Evolutionary conservation across 2,888 invertebrate species (phyloP), one percentile per base, ranked within the genome.

Genomic region (Spicauda simplicius): DNA sequence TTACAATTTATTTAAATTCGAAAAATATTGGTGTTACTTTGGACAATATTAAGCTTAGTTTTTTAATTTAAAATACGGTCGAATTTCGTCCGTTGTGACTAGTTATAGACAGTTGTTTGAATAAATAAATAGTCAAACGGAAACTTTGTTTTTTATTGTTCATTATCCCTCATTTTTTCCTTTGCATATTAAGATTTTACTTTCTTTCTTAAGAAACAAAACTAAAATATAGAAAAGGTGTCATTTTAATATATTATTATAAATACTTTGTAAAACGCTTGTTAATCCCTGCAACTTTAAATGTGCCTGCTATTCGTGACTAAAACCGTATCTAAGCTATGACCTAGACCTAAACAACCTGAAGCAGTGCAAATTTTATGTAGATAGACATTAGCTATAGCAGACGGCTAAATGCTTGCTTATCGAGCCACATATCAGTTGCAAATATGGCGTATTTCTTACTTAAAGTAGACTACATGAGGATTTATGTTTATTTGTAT

Each of bases 341-440:
- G 59, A 59, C 59, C 59, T 48, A 58, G 45, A 58, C 57, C 45
- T 45, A n/a, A 45, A 45, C n/a, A 19, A 58, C 57, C 45, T 45
- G 45, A 45, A 45, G 45, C 45, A 45, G 45, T 45, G 45, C 45
- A 45, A 45, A 45, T 45, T 45, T 45, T 45, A 45, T 45, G 48
- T 59, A 59, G 58, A 59, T 59, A 59, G 25, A 59, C 25, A 48
- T 59, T 16, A 59, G 45, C 20, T 45, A 45, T 25, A 45, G 25
- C 25, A 58, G 45, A 25, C 56, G 56, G 37, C 33, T 58, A 18
- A 48, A 58, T 14, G 57, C 19, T 57, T 8, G 45, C 57, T 58
- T 45, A 58, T 41, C 57, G 19, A 19, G 7, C 19, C 14, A 20
- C n/a, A 14, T 41, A 41, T 41, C 41, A 41, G 41, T 41, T 14